These are phyloP conservation scores for Regulus satrapa DNA, from an alignment of 2,113 vertebrate genomes.

Conservation along the genomic window DNA sequence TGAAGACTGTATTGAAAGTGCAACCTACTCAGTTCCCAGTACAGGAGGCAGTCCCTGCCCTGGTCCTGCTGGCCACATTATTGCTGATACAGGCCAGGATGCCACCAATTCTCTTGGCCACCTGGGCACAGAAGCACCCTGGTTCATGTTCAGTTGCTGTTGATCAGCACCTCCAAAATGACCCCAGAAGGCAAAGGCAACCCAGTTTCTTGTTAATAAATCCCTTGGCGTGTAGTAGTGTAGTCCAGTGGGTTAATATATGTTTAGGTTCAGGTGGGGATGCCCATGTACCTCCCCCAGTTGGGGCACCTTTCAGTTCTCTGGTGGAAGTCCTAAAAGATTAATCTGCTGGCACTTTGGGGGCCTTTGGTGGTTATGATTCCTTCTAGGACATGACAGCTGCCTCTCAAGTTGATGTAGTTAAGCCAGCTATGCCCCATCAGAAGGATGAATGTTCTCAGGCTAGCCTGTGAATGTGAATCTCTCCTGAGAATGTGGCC, in stretches of 20 bases:
- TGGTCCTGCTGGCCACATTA: not conserved
- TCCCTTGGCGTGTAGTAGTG: not conserved
- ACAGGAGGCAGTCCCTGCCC: rapidly evolving
- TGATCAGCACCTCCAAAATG: rapidly evolving
- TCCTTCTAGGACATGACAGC: not conserved
- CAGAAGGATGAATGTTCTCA: not conserved
- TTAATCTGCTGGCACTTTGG: not conserved
- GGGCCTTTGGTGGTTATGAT: not conserved
- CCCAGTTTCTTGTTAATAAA: not conserved
- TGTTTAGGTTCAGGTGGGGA: rapidly evolving
- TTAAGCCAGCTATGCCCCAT: not conserved
- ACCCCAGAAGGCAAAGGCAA: not conserved
- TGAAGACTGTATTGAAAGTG: not conserved
- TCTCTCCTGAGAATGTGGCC: not conserved
- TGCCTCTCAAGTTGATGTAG: not conserved
- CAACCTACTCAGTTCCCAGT: rapidly evolving
- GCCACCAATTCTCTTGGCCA: not conserved
- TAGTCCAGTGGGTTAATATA: too few relatives aligned
- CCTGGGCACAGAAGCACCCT: not conserved
- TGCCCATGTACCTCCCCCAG: too few relatives aligned
- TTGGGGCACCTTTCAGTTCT: not conserved
- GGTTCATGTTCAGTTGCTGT: not conserved
- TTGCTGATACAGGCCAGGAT: not conserved
- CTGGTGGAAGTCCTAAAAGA: not conserved
- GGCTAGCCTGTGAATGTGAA: not conserved